phyloP scores from a whole-genome alignment of 2,888 invertebrate genomes.

The Trissolcus brochymenae region DNA sequence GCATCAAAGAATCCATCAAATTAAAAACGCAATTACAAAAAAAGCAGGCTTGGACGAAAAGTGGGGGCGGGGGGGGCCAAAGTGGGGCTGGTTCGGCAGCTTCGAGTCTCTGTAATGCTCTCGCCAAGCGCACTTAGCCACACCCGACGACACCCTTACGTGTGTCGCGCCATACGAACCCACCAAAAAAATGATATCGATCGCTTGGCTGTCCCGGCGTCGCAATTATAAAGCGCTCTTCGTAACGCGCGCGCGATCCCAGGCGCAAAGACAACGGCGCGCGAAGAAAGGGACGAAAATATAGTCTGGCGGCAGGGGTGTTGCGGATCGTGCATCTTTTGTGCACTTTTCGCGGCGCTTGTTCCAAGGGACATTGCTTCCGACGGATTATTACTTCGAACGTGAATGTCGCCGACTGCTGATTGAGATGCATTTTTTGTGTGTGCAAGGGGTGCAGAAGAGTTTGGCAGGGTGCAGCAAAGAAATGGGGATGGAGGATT shows the following conservation, averaged over 20 bases:
- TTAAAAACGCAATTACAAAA: slow-evolving; percentile 76
- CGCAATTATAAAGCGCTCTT: slow-evolving; percentile 73
- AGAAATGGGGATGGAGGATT: neutral
- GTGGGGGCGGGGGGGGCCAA: slow-evolving; percentile 22
- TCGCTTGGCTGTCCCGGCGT: slow-evolving; percentile 62
- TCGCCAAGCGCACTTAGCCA: slow-evolving; percentile 54
- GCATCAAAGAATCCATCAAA: slow-evolving; percentile 74
- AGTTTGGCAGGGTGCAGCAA: neutral
- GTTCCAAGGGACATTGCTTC: slow-evolving; percentile 39
- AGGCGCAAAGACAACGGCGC: slow-evolving; percentile 58
- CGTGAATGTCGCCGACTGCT: slow-evolving; percentile 25
- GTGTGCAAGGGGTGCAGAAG: slow-evolving; percentile 1
- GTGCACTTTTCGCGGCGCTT: slow-evolving; percentile 31
- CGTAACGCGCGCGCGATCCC: slow-evolving; percentile 64
- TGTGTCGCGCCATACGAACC: slow-evolving; percentile 63
- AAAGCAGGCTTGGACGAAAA: slow-evolving; percentile 73
- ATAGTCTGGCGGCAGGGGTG: slow-evolving; percentile 12
- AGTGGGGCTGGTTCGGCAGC: slow-evolving; percentile 35
- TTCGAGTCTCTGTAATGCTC: slow-evolving; percentile 53
- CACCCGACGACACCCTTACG: slow-evolving; percentile 58
- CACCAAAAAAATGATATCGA: slow-evolving; percentile 69
- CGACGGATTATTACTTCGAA: slow-evolving; percentile 44
- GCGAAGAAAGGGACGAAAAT: slow-evolving; percentile 40
- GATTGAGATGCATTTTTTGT: slow-evolving; percentile 38
- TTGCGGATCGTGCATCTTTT: slow-evolving; percentile 40